Conservation (phyloP, 2,797 vertebrate species). For the Novumbra hubbsi region DNA sequence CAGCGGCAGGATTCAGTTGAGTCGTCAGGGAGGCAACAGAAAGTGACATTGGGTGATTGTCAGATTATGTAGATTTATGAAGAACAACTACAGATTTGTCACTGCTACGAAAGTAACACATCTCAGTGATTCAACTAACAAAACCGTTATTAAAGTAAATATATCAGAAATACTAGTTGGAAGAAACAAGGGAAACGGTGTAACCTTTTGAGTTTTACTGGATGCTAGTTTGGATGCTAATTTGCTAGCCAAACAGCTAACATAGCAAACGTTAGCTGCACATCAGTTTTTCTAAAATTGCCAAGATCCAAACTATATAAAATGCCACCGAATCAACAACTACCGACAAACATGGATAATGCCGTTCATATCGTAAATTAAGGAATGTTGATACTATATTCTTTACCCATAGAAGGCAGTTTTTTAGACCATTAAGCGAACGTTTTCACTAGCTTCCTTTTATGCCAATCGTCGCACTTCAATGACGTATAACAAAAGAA, state of each 20-base stretch:
- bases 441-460: not conserved
- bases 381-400: not conserved
- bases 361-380: not conserved
- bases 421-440: not conserved
- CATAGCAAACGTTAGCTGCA: not conserved
- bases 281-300: not conserved
- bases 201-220: not conserved
- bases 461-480: slow-evolving; percentile 38
- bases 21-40: no score
- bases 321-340: not conserved
- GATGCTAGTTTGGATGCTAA: slow-evolving; percentile 3
- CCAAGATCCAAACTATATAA: no score
- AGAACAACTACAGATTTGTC: not conserved
- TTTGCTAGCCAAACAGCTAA: not conserved
- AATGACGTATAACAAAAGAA: slow-evolving; percentile 42
- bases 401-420: slow-evolving; percentile 45
- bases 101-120: not conserved
- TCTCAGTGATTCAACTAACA: not conserved
- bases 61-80: not conserved
- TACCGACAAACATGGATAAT: slow-evolving; percentile 2
- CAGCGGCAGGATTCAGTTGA: no score
- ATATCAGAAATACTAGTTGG: not conserved
- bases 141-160: not conserved
- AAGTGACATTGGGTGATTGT: not conserved
- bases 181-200: not conserved